Conservation (phyloP, 2,113 vertebrate species). For the Desmodus rotundus region DNA sequence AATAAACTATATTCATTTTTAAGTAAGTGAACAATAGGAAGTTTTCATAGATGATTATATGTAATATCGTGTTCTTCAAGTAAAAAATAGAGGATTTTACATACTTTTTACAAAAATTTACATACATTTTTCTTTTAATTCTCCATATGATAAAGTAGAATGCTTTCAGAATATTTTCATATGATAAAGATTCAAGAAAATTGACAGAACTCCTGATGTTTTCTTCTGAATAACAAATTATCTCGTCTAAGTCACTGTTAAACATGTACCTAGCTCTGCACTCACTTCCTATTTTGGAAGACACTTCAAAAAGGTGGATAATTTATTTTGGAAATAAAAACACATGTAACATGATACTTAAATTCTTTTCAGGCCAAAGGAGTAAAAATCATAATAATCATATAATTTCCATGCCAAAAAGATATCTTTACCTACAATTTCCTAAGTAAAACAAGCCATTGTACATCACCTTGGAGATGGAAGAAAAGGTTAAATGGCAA, state of each 20-base stretch:
- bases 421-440: conserved; percentile 70
- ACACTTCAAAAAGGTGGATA: background rate
- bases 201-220: background rate
- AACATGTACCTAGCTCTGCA: background rate
- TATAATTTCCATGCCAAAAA: conserved; percentile 52
- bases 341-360: background rate
- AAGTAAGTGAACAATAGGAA: background rate
- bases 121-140: background rate
- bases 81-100: background rate
- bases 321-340: background rate
- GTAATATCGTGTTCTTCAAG: background rate
- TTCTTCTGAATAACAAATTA: background rate
- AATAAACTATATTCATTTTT: background rate
- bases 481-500: conserved; percentile 50
- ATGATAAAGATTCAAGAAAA: background rate
- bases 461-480: conserved; percentile 24
- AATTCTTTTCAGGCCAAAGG: background rate
- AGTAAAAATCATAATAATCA: background rate
- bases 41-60: background rate
- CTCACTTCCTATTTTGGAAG: background rate
- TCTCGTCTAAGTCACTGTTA: background rate
- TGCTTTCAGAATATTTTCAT: background rate
- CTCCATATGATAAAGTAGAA: background rate
- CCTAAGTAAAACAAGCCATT: conserved; percentile 47
- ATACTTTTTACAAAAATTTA: too few species aligned